Conservation (phyloP, 2,113 vertebrate species). For the Plectropomus leopardus region DNA sequence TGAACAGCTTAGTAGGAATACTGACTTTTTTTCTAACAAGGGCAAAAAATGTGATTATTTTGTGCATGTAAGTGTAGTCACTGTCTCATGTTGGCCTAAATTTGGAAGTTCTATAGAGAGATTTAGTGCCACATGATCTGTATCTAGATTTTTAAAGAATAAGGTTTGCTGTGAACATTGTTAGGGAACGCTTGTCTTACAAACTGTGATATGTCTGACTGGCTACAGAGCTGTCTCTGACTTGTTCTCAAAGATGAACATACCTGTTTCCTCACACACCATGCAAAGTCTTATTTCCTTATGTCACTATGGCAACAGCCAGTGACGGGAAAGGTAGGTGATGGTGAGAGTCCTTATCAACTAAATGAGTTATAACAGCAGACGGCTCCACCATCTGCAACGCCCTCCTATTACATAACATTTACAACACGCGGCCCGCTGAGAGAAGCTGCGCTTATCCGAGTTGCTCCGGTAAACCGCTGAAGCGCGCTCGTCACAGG, state of each 20-base stretch:
- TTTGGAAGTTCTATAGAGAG: no score
- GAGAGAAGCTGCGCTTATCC: background rate
- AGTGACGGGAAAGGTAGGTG: constrained; percentile 43
- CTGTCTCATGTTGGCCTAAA: no score
- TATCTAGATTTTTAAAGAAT: no score
- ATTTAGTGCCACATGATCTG: no score
- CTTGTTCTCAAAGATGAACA: constrained; percentile 17
- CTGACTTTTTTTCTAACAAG: no score
- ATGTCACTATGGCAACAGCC: constrained; percentile 73
- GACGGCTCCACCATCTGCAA: constrained; percentile 63
- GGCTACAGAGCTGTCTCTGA: background rate
- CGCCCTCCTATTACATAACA: constrained; percentile 11
- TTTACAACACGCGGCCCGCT: background rate
- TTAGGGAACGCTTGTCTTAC: background rate
- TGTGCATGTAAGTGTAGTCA: no score
- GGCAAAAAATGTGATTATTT: no score
- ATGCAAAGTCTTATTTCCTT: constrained; percentile 21
- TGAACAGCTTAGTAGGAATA: no score
- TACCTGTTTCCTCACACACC: constrained; percentile 31
- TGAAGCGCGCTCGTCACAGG: background rate
- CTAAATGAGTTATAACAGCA: constrained; percentile 76
- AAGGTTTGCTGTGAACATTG: background rate
- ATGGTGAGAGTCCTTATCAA: constrained; percentile 65
- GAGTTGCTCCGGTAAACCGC: background rate
- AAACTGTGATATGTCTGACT: background rate